Base-by-base conservation (phyloP, 2,797 vertebrate species). In the Syngnathus acus region DNA sequence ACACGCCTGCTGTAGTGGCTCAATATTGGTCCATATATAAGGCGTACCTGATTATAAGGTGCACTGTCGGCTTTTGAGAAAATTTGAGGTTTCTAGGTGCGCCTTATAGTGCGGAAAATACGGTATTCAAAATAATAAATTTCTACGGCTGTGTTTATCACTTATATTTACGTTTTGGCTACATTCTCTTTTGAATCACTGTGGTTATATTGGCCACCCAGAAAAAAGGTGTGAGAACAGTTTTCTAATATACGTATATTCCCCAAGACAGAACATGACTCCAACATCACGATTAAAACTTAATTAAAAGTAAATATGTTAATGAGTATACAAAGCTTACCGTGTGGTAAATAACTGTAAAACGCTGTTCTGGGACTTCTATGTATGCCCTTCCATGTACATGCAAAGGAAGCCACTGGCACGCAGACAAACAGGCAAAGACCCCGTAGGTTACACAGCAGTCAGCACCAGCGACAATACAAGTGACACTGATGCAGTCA, bases 401-500 rank as follows among this genome's bases (percentile, higher is more conserved):
- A 42, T 61, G 39, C 59, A 14, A 61, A 40, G 39, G n/a, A 61
- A 61, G 59, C 59, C 60, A 26, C 60, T 17, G 60, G 40, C 60
- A 45, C 45, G 42, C 13, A 26, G 23, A 5, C 42, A 62, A 62
- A 26, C 60, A 62, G 43, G 60, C 42, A 62, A 32, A 62, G 43
- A 43, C 6, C 60, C 40, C 14, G 11, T 21, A 62, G 60, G 60
- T 62, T 62, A 45, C 42, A 47, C 42, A 62, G 45, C 11, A 26
- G 60, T 62, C 40, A 45, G 60, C 42, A 47, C 21, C 60, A 45
- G 16, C 26, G 42, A 61, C 57, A 67, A 17, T 23, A 5, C n/a
- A 26, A 26, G 14, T 53, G 47, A 57, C 50, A 66, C 38, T 55
- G 51, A 69, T 57, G 37, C 68, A 61, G 21, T 65, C 19, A 62